Evolutionary conservation across 2,888 invertebrate species (phyloP).

Genomic region (Apodemia zela): DNA sequence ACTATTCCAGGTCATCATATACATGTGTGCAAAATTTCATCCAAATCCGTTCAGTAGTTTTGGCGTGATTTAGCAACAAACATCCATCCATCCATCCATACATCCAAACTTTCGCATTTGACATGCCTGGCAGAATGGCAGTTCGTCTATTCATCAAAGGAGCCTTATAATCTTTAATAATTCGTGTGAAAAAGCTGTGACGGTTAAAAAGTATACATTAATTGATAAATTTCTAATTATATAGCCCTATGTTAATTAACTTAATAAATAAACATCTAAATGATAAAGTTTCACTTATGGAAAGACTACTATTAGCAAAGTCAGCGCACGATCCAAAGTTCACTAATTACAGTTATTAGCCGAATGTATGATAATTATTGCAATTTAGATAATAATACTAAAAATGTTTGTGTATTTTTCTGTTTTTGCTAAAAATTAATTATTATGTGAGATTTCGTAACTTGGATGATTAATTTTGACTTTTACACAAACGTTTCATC

Average conservation of each 20-base stretch:
- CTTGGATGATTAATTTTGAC: conserved; percentile 1
- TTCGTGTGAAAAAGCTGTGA: too few species aligned
- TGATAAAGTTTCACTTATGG: conserved; percentile 3
- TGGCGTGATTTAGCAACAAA: too few species aligned
- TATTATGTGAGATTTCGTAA: conserved; percentile 1
- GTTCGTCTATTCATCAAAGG: too few species aligned
- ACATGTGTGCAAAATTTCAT: too few species aligned
- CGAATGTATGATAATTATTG: background rate
- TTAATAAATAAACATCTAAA: background rate
- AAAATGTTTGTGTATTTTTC: background rate
- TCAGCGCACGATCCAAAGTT: background rate
- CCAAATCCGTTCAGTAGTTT: too few species aligned
- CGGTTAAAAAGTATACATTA: background rate
- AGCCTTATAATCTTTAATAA: too few species aligned
- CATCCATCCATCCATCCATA: too few species aligned
- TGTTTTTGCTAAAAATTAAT: background rate
- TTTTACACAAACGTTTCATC: background rate
- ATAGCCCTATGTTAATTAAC: background rate
- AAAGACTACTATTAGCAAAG: background rate
- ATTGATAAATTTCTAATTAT: background rate
- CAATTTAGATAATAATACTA: background rate
- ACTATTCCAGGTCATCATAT: too few species aligned
- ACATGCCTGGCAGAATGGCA: too few species aligned
- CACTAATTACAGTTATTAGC: conserved; percentile 2
- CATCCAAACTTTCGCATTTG: too few species aligned